Percentiles rank a stretch among this genome's conserved stretches.
Conservation (phyloP, 2,113 vertebrate species). For the Syrmaticus mikado region DNA sequence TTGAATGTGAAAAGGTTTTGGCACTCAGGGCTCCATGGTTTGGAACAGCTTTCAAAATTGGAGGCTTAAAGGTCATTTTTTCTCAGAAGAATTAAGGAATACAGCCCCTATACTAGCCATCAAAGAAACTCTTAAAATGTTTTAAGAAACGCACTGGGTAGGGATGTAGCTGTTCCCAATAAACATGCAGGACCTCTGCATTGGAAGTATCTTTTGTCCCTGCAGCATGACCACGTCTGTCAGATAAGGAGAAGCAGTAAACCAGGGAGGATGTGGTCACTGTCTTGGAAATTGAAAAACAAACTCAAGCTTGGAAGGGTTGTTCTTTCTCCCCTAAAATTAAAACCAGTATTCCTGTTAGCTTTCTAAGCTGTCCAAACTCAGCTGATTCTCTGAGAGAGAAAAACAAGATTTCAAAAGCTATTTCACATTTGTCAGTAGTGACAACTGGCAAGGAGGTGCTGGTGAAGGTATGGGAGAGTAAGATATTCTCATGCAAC, state of each 20-base stretch:
- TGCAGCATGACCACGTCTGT: not conserved
- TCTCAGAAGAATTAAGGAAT: constrained; percentile 39
- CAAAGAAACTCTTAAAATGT: constrained; percentile 11
- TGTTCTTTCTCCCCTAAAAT: constrained; percentile 47
- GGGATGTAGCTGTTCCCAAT: constrained; percentile 6
- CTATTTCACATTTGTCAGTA: not conserved
- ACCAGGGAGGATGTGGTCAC: constrained; percentile 60
- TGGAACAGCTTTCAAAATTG: constrained; percentile 17
- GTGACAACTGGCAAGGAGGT: not conserved
- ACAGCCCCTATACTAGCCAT: constrained; percentile 20
- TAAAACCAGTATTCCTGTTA: constrained; percentile 50
- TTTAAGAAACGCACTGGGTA: not conserved
- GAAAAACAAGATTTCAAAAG: constrained; percentile 10
- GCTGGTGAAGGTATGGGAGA: accelerated
- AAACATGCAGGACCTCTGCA: not conserved
- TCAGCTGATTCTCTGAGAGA: not conserved
- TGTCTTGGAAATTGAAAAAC: constrained; percentile 50
- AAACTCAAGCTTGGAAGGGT: constrained; percentile 27
- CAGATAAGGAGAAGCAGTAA: constrained; percentile 61
- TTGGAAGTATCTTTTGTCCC: constrained; percentile 32
- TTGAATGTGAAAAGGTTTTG: constrained; percentile 70
- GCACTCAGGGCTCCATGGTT: constrained; percentile 43
- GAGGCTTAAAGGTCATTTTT: constrained; percentile 65
- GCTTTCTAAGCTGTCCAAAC: constrained; percentile 21
- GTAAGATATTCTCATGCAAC: not conserved